Conservation (phyloP, 2,888 invertebrate genomes). For the Drosophila mimetica region DNA sequence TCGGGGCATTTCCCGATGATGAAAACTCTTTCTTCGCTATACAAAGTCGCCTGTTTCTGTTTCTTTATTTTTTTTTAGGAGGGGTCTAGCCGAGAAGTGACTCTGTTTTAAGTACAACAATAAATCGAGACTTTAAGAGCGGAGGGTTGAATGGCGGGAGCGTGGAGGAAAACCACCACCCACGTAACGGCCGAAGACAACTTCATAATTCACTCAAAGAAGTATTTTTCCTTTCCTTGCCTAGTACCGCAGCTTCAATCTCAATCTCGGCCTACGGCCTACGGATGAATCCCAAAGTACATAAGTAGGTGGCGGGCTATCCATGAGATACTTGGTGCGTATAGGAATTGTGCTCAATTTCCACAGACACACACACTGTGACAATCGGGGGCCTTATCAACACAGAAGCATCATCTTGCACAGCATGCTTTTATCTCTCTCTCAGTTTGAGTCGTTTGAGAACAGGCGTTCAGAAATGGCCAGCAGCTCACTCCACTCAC, state of each 20-base stretch:
- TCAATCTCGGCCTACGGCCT: conserved; percentile 39
- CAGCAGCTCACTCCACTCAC: conserved; percentile 45
- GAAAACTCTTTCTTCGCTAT: conserved; percentile 51
- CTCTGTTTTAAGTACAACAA: conserved; percentile 58
- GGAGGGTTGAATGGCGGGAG: background rate
- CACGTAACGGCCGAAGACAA: conserved; percentile 64
- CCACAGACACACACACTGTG: conserved; percentile 51
- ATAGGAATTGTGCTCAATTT: conserved; percentile 79
- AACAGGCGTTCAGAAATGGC: conserved; percentile 78
- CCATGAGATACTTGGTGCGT: conserved; percentile 56
- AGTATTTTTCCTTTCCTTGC: background rate
- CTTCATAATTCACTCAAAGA: conserved; percentile 75
- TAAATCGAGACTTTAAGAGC: conserved; percentile 65
- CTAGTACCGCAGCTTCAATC: conserved; percentile 6
- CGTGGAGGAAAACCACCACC: conserved; percentile 43
- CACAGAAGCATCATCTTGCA: conserved; percentile 80
- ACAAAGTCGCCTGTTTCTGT: conserved; percentile 44
- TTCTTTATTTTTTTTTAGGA: background rate
- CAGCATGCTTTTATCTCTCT: conserved; percentile 83
- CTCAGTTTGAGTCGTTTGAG: conserved; percentile 82
- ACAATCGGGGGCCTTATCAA: conserved; percentile 67
- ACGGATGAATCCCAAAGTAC: conserved; percentile 30
- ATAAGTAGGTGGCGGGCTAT: conserved; percentile 40
- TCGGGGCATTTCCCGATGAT: conserved; percentile 65
- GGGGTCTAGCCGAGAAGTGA: background rate